Base-by-base conservation (phyloP, 2,888 invertebrate species). In the Ischnus inquisitorius region DNA sequence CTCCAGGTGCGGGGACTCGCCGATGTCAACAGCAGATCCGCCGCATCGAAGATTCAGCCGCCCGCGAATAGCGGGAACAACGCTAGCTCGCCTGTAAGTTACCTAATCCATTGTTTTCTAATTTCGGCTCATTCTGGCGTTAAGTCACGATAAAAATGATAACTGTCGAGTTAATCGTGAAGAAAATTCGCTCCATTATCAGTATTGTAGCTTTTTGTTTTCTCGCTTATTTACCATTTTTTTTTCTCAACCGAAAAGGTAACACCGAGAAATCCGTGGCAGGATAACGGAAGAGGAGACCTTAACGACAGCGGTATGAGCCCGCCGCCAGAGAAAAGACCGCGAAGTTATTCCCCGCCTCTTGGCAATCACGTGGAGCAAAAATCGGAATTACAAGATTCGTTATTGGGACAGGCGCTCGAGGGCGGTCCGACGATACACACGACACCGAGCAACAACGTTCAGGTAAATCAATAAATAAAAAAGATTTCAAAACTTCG, bases 1-100 rank as follows among this genome's bases (percentile, higher is more conserved):
- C 95, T 98, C 90, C 97, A 98, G 95, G 97, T 98, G 22, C 95
- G 97, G 89, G 98, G 98, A 16, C 94, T 98, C 88, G 97, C 97
- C 84, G 98, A 98, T 91, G 97, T 97, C 75, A 96, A 95, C 86
- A 94, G 94, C 79, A 94, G 94, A 77, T 92, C 93, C 41, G 91
- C 92, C 43, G 91, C 89, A 8, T 86, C 91, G 19, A 93, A 91
- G 88, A 88, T 92, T 83, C 91, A 92, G 81, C 90, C 88, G 34
- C 89, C 91, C 69, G 89, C 89, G 54, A 89, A 91, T 41, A 89
- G 88, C 3, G 93, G 95, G 75, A 95, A 95, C 90, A 96, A 96
- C 93, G 96, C 96, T 92, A 95, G 96, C 88, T 96, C 96, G 92
- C 96, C 96, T 91, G 96, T 96, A 93, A 96, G 95, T 94, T 87